Evolutionary conservation across 2,113 vertebrate species (phyloP), one percentile per base, ranked within the genome.

Genomic region (Chelonoidis abingdonii): DNA sequence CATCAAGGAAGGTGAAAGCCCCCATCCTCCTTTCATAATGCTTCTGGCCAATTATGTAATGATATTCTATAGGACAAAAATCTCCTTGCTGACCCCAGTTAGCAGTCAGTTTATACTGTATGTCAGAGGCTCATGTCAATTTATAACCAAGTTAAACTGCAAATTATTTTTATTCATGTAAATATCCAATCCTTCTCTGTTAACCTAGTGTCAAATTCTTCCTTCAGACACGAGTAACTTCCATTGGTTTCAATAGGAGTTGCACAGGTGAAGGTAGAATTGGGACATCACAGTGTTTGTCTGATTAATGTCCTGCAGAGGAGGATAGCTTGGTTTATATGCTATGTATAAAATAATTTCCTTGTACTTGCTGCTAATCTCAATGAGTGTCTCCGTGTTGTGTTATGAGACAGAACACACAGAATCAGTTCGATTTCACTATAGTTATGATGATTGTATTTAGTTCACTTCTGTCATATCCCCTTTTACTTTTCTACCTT

Each of bases 381-480:
- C 65, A 21, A 35, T 2, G 35, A 56, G 21, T 2, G 0, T 6
- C 16, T 72, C 75, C 87, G 62, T 72, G 52, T 52, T 86, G 4
- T 12, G 5, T 1, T 59, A 19, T 56, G 44, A 81, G 81, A 29
- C 54, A 31, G 3, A 1, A 1, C 53, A 10, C 47, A n/a, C 3
- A 65, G 59, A 59, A 89, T 92, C 4, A 19, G 38, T 75, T 90
- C 31, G 57, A 50, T 89, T 93, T 88, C 57, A 54, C 86, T 53
- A 29, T 56, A 2, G 21, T 84, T 84, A 84, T 81, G 8, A 29
- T 44, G 81, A 29, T 19, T 76, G 81, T 25, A 44, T 52, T 19
- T 88, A 9, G 3, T 41, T 35, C 0, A 82, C 57, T 69, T 62
- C 38, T 86, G 57, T 47, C 69, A 29, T 44, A 35, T 76, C 62